These are phyloP conservation scores for Calameuta pallipes DNA, from an alignment of 2,888 invertebrate genomes.

Conservation along the genomic window DNA sequence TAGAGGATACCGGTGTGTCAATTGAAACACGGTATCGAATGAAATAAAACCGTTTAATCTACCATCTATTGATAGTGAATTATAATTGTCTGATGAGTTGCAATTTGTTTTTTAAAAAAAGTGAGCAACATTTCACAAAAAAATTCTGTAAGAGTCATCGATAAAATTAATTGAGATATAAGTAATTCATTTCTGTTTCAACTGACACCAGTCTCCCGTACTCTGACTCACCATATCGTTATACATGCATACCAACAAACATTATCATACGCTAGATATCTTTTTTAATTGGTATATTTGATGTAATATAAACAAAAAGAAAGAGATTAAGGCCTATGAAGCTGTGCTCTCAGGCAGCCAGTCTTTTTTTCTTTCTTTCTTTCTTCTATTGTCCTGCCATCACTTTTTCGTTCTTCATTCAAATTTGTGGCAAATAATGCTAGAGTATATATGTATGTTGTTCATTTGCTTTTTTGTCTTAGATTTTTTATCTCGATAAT, in stretches of 20 bases:
- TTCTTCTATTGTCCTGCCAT: neutral
- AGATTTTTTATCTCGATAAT: neutral
- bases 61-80: too few relatives aligned
- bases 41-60: too few relatives aligned
- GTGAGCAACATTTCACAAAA: too few relatives aligned
- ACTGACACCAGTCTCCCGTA: neutral
- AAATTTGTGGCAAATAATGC: neutral
- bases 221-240: neutral
- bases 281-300: neutral
- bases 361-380: neutral
- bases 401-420: neutral
- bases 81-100: too few relatives aligned
- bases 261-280: neutral
- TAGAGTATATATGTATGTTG: neutral
- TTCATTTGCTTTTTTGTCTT: neutral
- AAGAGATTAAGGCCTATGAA: constrained; percentile 25
- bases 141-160: too few relatives aligned
- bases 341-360: constrained; percentile 20
- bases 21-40: too few relatives aligned
- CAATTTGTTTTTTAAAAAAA: too few relatives aligned
- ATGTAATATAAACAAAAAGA: constrained; percentile 19
- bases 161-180: too few relatives aligned
- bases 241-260: neutral
- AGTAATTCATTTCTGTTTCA: too few relatives aligned
- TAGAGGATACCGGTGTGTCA: too few relatives aligned